phyloP scores from a whole-genome alignment of 2,113 vertebrate genomes.

The Bambusicola thoracicus region DNA sequence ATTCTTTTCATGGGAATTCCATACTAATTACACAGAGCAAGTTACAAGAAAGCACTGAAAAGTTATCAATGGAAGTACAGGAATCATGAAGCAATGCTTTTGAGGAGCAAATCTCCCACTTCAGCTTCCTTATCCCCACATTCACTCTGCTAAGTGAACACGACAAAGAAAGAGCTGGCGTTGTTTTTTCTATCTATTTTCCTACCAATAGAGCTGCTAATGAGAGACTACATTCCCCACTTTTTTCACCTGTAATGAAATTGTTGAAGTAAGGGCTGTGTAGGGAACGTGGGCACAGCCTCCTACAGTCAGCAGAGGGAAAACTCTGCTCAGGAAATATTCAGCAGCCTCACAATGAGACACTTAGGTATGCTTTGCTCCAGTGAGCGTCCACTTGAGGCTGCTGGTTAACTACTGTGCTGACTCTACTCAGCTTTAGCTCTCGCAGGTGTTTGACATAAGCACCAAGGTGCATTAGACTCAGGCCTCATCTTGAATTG shows the following conservation, averaged over 20 bases:
- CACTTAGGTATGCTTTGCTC: background rate
- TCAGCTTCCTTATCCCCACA: background rate
- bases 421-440: background rate
- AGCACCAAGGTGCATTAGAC: background rate
- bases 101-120: background rate
- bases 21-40: background rate
- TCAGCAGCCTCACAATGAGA: background rate
- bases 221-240: fast-evolving
- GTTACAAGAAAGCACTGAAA: background rate
- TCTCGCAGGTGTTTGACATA: background rate
- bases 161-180: background rate
- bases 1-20: background rate
- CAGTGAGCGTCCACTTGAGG: background rate
- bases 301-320: background rate
- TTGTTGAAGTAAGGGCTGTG: background rate
- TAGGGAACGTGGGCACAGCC: background rate
- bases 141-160: background rate
- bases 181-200: no score
- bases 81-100: background rate
- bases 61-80: background rate
- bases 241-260: background rate
- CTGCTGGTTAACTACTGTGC: background rate
- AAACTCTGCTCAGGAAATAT: background rate
- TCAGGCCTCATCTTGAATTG: background rate
- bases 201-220: background rate